phyloP scores from a whole-genome alignment of 2,113 vertebrate species.

The Myotis brandtii region DNA sequence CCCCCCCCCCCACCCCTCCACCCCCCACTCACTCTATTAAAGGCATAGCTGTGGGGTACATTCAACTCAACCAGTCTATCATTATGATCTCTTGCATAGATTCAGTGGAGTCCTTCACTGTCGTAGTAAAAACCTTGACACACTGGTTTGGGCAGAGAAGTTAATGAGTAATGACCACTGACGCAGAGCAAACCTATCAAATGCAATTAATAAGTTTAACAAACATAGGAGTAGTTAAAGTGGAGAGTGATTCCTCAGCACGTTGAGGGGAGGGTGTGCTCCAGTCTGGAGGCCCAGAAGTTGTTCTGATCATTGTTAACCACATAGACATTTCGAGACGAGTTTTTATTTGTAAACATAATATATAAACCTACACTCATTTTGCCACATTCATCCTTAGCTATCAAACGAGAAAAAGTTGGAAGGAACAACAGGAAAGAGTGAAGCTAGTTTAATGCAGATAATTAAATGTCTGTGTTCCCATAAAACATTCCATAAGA shows the following conservation, averaged over 20 bases:
- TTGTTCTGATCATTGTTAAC: background rate
- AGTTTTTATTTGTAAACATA: background rate
- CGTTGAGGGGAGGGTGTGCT: background rate
- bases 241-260: background rate
- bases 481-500: background rate
- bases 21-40: background rate
- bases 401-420: background rate
- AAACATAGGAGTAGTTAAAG: slow-evolving; percentile 37
- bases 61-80: background rate
- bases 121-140: slow-evolving; percentile 50
- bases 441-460: background rate
- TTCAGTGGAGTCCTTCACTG: slow-evolving; percentile 5
- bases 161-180: slow-evolving; percentile 73
- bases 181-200: slow-evolving; percentile 46
- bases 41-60: background rate
- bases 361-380: background rate
- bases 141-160: slow-evolving; percentile 71
- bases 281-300: background rate
- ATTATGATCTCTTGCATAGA: background rate
- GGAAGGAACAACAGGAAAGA: background rate
- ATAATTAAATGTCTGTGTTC: background rate
- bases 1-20: background rate
- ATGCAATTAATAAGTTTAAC: slow-evolving; percentile 63
- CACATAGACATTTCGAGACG: background rate
- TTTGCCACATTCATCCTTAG: background rate